Percentiles rank a stretch among this genome's conserved stretches.
phyloP scores from a whole-genome alignment of 2,888 invertebrate species.

The Drosophila lutescens region DNA sequence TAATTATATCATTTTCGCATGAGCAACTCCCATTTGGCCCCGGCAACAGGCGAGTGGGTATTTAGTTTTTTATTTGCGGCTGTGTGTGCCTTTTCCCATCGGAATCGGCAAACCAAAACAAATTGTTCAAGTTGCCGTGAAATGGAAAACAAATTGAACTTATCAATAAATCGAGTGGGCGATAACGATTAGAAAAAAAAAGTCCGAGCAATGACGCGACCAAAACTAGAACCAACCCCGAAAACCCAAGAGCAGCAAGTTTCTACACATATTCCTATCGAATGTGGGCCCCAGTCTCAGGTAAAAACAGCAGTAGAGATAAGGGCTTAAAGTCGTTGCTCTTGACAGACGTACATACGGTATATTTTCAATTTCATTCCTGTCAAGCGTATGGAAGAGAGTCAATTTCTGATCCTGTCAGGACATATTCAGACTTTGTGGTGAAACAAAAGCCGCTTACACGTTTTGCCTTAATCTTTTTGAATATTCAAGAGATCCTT shows the following conservation, averaged over 20 bases:
- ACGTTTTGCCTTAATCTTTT: too few species aligned
- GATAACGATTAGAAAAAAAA: constrained; percentile 66
- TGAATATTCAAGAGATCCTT: not conserved
- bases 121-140: constrained; percentile 65
- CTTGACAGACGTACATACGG: constrained; percentile 3
- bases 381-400: not conserved
- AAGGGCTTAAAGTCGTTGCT: constrained; percentile 52
- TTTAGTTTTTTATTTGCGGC: constrained; percentile 3
- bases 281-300: constrained; percentile 27
- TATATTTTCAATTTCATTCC: not conserved
- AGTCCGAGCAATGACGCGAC: constrained; percentile 42
- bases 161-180: constrained; percentile 68
- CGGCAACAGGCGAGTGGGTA: constrained; percentile 8
- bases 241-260: constrained; percentile 19
- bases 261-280: not conserved
- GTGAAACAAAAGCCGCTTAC: not conserved
- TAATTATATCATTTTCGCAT: constrained; percentile 11
- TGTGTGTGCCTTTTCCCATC: constrained; percentile 40
- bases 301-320: constrained; percentile 30
- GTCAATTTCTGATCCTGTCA: not conserved
- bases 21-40: not conserved
- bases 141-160: constrained; percentile 77
- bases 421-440: not conserved
- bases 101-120: constrained; percentile 47
- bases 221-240: constrained; percentile 12